Evolutionary conservation across 2,888 invertebrate genomes (phyloP).

Genomic region (Pseudococcus jackbeardsleyi): DNA sequence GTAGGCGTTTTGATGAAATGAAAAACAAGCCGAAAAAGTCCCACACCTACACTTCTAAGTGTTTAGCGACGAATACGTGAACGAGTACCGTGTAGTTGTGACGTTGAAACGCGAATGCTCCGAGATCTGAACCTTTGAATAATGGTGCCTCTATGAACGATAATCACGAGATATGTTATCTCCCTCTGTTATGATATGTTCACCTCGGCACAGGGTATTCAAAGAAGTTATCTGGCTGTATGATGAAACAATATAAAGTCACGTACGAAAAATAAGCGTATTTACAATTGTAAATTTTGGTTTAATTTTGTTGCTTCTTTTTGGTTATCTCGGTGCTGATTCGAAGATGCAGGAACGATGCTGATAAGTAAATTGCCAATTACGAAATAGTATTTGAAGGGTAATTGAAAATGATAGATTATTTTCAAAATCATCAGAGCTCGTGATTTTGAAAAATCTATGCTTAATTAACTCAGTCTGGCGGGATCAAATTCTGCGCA

Average conservation of each 20-base stretch:
- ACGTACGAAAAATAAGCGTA: not conserved
- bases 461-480: not conserved
- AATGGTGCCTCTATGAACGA: conserved; percentile 8
- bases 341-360: not conserved
- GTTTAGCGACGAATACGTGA: not conserved
- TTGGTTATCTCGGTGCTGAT: not conserved
- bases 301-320: not conserved
- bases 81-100: not conserved
- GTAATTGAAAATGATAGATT: conserved; percentile 18
- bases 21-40: not conserved
- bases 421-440: not conserved
- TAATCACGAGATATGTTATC: not conserved
- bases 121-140: conserved; percentile 5
- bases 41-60: not conserved
- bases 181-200: conserved; percentile 29
- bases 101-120: conserved; percentile 12
- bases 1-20: conserved; percentile 32
- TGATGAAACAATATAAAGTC: conserved; percentile 34
- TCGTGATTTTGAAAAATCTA: not conserved
- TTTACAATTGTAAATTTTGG: not conserved
- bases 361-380: not conserved
- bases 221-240: conserved; percentile 11
- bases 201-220: conserved; percentile 46
- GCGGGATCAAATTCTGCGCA: not conserved
- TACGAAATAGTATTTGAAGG: conserved; percentile 15